phyloP scores from a whole-genome alignment of 2,113 vertebrate species.

The Symphodus melops region DNA sequence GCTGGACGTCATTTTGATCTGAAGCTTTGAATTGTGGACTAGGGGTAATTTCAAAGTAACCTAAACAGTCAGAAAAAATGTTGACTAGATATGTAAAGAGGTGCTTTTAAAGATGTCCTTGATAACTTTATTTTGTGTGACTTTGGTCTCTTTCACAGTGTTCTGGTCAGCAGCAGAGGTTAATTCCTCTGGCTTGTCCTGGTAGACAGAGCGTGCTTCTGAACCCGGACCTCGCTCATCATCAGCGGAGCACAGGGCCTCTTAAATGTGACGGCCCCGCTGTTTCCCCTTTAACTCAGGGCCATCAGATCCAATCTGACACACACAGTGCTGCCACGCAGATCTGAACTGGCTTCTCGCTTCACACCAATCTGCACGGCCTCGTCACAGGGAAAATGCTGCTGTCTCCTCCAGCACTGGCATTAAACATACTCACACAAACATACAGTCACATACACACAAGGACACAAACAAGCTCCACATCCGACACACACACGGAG shows the following conservation, averaged over 20 bases:
- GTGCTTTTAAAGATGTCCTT: background rate
- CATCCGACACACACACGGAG: constrained; percentile 21
- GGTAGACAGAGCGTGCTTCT: constrained; percentile 20
- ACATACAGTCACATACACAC: background rate
- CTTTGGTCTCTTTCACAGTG: constrained; percentile 13
- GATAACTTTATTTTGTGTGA: background rate
- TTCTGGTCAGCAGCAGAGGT: constrained; percentile 1
- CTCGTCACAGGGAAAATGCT: constrained; percentile 75
- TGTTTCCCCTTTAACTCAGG: constrained; percentile 66
- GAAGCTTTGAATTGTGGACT: too few relatives aligned
- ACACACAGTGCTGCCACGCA: constrained; percentile 61
- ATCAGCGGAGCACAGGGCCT: constrained; percentile 53
- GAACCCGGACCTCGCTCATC: constrained; percentile 31
- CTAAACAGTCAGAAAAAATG: background rate
- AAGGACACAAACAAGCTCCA: constrained; percentile 30
- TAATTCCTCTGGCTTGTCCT: constrained; percentile 19
- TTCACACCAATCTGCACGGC: constrained; percentile 77
- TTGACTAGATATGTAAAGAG: background rate
- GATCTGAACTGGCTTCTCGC: constrained; percentile 75
- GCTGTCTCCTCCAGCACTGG: constrained; percentile 67
- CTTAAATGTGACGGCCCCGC: constrained; percentile 60
- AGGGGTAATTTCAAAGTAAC: too few relatives aligned
- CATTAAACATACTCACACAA: constrained; percentile 38
- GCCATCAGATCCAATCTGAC: constrained; percentile 76
- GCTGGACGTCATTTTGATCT: too few relatives aligned